A percentile compares a stretch with the other conserved stretches of the same genome.
phyloP scores from a whole-genome alignment of 2,797 vertebrate genomes.

The Valencia hispanica region DNA sequence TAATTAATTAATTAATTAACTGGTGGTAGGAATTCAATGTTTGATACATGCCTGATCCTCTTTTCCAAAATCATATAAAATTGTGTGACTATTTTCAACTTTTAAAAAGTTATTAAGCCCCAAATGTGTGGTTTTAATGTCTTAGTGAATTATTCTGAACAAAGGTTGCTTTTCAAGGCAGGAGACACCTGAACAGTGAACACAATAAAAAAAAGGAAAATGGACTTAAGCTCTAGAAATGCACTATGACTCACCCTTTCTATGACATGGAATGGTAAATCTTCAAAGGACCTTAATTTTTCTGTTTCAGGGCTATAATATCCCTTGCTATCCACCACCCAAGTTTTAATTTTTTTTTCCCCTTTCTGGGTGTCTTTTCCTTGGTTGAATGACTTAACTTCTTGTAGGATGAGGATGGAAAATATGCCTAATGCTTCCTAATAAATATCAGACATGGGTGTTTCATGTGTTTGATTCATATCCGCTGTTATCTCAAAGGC shows the following conservation, averaged over 20 bases:
- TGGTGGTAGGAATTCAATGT: not conserved
- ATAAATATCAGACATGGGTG: slow-evolving; percentile 57
- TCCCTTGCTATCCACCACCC: slow-evolving; percentile 6
- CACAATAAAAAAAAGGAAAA: not conserved
- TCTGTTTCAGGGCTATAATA: slow-evolving; percentile 20
- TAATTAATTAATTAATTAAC: not conserved
- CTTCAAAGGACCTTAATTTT: slow-evolving; percentile 29
- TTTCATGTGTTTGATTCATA: slow-evolving; percentile 53
- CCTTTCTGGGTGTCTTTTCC: slow-evolving; percentile 16
- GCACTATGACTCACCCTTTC: not conserved
- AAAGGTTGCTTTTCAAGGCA: not conserved
- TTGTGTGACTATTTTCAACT: not conserved
- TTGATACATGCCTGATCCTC: not conserved
- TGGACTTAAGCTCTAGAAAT: slow-evolving; percentile 18
- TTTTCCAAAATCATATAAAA: not conserved
- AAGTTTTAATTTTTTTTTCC: slow-evolving; percentile 13
- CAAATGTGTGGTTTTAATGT: not conserved
- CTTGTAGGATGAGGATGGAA: slow-evolving; percentile 45
- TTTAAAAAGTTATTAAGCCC: not conserved
- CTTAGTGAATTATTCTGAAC: not conserved
- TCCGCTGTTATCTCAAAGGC: slow-evolving; percentile 53
- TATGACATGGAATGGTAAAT: slow-evolving; percentile 39
- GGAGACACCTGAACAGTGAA: not conserved
- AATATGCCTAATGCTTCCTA: slow-evolving; percentile 37
- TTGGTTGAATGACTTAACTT: slow-evolving; percentile 49